Percentiles rank a stretch among this genome's conserved stretches.
These are phyloP conservation scores for Pristionchus fissidentatus DNA, from an alignment of 2,888 invertebrate species.

Conservation along the genomic window DNA sequence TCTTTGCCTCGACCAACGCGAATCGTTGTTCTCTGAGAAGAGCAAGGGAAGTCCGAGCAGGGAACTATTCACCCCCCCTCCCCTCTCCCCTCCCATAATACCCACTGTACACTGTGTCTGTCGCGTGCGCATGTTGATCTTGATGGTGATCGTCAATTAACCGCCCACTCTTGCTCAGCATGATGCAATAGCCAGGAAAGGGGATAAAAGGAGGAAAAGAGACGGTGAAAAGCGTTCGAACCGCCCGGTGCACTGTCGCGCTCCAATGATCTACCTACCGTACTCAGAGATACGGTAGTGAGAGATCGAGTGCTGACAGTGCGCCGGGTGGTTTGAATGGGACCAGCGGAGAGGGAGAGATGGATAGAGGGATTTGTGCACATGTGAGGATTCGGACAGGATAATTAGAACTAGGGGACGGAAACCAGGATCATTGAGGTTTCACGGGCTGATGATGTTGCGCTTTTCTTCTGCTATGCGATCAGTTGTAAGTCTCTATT, in stretches of 20 bases:
- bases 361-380: background rate
- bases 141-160: too few species aligned
- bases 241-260: background rate
- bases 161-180: too few species aligned
- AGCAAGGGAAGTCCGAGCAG: too few species aligned
- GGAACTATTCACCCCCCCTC: too few species aligned
- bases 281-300: background rate
- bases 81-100: too few species aligned
- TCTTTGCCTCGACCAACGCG: too few species aligned
- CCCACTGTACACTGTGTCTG: too few species aligned
- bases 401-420: background rate
- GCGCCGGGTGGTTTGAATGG: slow-evolving; percentile 29
- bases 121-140: too few species aligned
- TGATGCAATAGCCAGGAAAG: background rate
- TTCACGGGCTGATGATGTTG: background rate
- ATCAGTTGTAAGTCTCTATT: too few species aligned
- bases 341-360: background rate
- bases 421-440: background rate
- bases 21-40: too few species aligned
- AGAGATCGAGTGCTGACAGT: background rate
- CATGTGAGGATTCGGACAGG: background rate
- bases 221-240: background rate
- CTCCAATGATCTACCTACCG: too few species aligned
- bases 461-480: too few species aligned
- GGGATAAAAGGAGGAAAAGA: background rate